These are phyloP conservation scores for Lepidochitona cinerea DNA, from an alignment of 2,888 invertebrate genomes.

Conservation along the genomic window DNA sequence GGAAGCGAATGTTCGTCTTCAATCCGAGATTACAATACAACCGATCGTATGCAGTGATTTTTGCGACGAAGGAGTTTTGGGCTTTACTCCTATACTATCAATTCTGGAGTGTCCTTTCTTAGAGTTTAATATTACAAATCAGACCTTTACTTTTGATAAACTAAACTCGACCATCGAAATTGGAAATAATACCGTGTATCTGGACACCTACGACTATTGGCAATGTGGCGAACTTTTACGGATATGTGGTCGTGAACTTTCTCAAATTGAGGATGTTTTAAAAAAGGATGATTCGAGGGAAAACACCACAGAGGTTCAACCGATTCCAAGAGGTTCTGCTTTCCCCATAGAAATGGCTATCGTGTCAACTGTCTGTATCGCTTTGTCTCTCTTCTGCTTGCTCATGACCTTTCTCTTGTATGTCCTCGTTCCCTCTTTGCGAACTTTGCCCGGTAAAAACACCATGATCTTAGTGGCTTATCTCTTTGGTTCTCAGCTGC, in stretches of 20 bases:
- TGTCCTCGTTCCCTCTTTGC: neutral
- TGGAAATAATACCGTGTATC: neutral
- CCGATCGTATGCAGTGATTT: neutral
- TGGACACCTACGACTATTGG: neutral
- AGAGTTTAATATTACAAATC: neutral
- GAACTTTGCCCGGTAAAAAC: neutral
- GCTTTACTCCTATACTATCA: neutral
- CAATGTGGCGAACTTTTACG: neutral
- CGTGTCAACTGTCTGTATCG: neutral
- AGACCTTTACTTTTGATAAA: neutral
- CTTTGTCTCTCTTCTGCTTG: neutral
- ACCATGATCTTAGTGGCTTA: neutral
- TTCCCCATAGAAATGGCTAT: neutral
- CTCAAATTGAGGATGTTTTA: neutral
- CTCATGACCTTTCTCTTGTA: neutral
- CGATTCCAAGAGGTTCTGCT: neutral
- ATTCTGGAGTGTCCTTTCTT: neutral
- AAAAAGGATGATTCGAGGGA: neutral
- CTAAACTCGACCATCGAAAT: neutral
- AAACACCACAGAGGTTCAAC: neutral
- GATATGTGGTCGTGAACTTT: neutral
- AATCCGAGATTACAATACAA: neutral
- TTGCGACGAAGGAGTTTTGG: neutral
- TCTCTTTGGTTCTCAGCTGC: neutral
- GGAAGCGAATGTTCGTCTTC: neutral